A percentile compares a stretch with the other conserved stretches of the same genome.
These are phyloP conservation scores for Cryptus armator DNA, from an alignment of 2,888 invertebrate genomes.

Conservation along the genomic window DNA sequence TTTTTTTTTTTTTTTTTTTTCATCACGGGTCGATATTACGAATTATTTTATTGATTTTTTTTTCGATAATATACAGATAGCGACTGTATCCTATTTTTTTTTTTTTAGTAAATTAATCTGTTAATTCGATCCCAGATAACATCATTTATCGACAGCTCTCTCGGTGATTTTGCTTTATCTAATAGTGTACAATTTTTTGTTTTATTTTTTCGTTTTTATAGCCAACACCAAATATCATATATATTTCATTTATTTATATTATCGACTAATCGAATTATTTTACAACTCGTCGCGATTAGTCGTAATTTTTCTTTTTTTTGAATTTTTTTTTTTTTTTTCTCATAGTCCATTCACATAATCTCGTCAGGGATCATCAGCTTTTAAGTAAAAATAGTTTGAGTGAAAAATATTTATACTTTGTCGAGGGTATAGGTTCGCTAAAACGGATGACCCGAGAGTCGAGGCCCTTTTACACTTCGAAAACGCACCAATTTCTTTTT, in stretches of 20 bases:
- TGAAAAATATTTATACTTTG: slow-evolving; percentile 80
- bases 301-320: neutral
- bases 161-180: slow-evolving; percentile 69
- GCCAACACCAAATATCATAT: slow-evolving; percentile 76
- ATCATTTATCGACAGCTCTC: slow-evolving; percentile 29
- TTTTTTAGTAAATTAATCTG: slow-evolving; percentile 27
- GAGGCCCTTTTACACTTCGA: slow-evolving; percentile 54
- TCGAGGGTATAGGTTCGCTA: slow-evolving; percentile 73
- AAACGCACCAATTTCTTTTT: slow-evolving; percentile 17
- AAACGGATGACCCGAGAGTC: slow-evolving; percentile 67
- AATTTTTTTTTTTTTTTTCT: neutral
- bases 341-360: slow-evolving; percentile 61
- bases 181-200: slow-evolving; percentile 75
- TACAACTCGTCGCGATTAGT: slow-evolving; percentile 65
- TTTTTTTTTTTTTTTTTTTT: slow-evolving; percentile 13
- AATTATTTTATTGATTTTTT: slow-evolving; percentile 25
- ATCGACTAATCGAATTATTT: slow-evolving; percentile 67
- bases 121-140: slow-evolving; percentile 39
- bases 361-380: slow-evolving; percentile 69
- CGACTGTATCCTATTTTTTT: slow-evolving; percentile 8
- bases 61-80: slow-evolving; percentile 28
- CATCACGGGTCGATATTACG: slow-evolving; percentile 26
- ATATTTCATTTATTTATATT: slow-evolving; percentile 68
- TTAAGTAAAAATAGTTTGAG: slow-evolving; percentile 79
- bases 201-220: slow-evolving; percentile 70